These are phyloP conservation scores for Melanotaenia nigrans DNA, from an alignment of 2,797 vertebrate genomes.

Conservation along the genomic window DNA sequence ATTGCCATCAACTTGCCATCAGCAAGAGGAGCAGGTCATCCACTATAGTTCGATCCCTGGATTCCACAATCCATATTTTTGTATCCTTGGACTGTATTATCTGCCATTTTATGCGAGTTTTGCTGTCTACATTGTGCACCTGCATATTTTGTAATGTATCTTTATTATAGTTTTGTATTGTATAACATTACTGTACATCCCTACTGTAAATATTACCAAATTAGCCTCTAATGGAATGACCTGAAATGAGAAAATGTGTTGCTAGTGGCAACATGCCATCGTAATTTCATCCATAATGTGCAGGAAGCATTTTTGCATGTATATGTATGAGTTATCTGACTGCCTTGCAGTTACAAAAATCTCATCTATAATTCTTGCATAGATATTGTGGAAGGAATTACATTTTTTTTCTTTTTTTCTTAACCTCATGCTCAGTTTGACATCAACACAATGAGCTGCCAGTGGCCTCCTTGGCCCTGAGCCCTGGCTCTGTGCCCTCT, in stretches of 20 bases:
- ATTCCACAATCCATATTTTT: not conserved
- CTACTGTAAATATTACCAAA: not conserved
- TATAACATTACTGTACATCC: not conserved
- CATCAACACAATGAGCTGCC: constrained; percentile 62
- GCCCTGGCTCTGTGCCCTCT: constrained; percentile 80
- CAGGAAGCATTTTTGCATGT: constrained; percentile 1
- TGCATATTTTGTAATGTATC: not conserved
- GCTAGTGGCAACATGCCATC: not conserved
- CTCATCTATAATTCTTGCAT: constrained; percentile 41
- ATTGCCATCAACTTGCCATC: constrained; percentile 4
- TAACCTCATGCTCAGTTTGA: constrained; percentile 55
- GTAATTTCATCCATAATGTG: not conserved
- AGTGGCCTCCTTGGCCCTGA: constrained; percentile 56
- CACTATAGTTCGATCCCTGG: not conserved
- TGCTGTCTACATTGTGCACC: not conserved
- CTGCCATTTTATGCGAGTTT: not conserved
- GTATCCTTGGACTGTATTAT: not conserved
- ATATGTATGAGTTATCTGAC: not conserved
- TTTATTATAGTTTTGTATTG: not conserved
- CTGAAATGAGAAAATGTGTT: not conserved
- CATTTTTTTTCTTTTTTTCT: constrained; percentile 45
- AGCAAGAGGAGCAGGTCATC: constrained; percentile 5
- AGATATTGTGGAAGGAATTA: constrained; percentile 44
- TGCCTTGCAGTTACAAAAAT: constrained; percentile 3
- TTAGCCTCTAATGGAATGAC: not conserved